Base-by-base conservation (phyloP, 1,140 invertebrate species). In the Pseudomyrmex dendroicus region DNA sequence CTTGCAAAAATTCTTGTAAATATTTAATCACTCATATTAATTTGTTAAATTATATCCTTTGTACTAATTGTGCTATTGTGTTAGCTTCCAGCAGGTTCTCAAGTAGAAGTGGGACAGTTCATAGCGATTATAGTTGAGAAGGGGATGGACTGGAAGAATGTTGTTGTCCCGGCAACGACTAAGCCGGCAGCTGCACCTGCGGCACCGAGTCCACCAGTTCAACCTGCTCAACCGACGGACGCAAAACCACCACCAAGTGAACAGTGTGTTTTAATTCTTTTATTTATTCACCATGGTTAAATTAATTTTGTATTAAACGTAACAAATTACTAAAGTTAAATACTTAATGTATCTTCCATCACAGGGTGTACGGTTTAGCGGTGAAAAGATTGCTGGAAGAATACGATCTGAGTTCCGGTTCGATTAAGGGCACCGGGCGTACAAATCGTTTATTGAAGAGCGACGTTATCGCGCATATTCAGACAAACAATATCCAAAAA, bases 101-200 rank as follows among this genome's bases (percentile, higher is more conserved):
- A 97, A 93, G 97, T 98, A 0, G 96, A 97, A 77, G 96, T 99
- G 17, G 98, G 98, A 25, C 96, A 97, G 91, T 90, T 98, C 82
- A 97, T 99, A 70, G 98, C 98, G 76, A 95, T 99, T 57, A 97
- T 98, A 90, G 98, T 98, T 13, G 96, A 97, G 85, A 97, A 97
- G 91, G 96, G 86, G 64, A 92, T 91, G 89, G 93, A 94, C 78
- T 90, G 90, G 90, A 93, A 92, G 56, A 90, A 90, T 22, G 85
- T 89, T 48, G 92, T 95, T 20, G 64, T 94, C 74, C 93, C 95
- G 52, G 54, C 92, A n/a, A 48, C 90, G 50, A 72, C 93, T 17
- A 92, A 93, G 91, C 94, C 92, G 46, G 91, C 92, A 56, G 1
- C 89, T 46, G 8, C 83, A 46, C 12, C 88, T 50, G 15, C 94